phyloP scores from a whole-genome alignment of 2,888 invertebrate species.

The Leptinotarsa juncta region DNA sequence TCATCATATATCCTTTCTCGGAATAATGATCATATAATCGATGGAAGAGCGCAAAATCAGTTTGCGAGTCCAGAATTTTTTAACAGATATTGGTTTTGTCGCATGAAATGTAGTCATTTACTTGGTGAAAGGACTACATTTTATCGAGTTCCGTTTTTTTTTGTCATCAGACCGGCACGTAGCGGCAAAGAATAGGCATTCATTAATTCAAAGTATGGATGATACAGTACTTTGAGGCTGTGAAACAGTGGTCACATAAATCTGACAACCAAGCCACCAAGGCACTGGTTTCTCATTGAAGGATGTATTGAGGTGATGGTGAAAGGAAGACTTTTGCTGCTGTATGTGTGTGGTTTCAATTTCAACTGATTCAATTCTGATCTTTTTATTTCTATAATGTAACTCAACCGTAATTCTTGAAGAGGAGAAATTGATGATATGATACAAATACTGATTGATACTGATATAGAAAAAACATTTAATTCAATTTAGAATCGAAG shows the following conservation, averaged over 20 bases:
- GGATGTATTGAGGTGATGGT: not conserved
- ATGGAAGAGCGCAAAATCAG: slow-evolving; percentile 32
- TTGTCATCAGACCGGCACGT: not conserved
- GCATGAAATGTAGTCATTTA: slow-evolving; percentile 37
- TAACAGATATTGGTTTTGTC: slow-evolving; percentile 37
- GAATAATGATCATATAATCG: slow-evolving; percentile 27
- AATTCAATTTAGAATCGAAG: too few relatives aligned
- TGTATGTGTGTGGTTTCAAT: not conserved
- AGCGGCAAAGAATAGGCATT: slow-evolving; percentile 1
- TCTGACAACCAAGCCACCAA: not conserved
- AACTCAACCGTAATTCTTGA: too few relatives aligned
- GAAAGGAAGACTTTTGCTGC: not conserved
- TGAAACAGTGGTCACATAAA: not conserved
- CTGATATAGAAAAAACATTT: too few relatives aligned
- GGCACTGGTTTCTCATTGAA: not conserved
- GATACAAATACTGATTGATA: too few relatives aligned
- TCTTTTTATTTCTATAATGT: too few relatives aligned
- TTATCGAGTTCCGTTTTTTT: slow-evolving; percentile 43
- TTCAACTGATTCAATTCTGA: not conserved
- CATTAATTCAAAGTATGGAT: not conserved
- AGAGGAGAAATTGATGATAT: too few relatives aligned
- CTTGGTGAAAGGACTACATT: slow-evolving; percentile 46
- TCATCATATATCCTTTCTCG: slow-evolving; percentile 3
- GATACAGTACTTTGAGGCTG: not conserved
- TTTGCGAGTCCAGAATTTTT: slow-evolving; percentile 31